phyloP scores from a whole-genome alignment of 2,888 invertebrate species.

The Dexiosoma caninum region DNA sequence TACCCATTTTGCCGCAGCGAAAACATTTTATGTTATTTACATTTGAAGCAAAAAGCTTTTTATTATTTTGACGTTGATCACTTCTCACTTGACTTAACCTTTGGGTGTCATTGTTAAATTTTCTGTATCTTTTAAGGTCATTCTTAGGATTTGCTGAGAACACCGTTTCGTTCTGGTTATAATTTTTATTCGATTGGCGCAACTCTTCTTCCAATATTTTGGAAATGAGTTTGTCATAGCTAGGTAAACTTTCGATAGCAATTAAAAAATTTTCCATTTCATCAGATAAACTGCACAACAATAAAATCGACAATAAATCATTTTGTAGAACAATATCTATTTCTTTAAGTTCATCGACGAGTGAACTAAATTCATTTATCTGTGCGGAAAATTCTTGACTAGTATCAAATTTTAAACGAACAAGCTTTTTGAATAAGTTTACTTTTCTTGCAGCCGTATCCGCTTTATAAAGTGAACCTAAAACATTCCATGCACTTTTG shows the following conservation, averaged over 20 bases:
- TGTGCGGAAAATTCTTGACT: no score
- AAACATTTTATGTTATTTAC: conserved; percentile 28
- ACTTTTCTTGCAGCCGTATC: no score
- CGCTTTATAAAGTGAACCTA: no score
- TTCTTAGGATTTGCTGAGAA: not conserved
- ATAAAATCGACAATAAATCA: no score
- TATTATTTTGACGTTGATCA: not conserved
- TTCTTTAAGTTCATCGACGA: no score
- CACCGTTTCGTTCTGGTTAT: not conserved
- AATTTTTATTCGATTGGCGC: not conserved
- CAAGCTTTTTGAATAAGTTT: no score
- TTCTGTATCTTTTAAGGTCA: not conserved
- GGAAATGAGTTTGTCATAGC: not conserved
- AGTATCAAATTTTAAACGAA: no score
- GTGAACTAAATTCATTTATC: no score
- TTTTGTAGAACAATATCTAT: no score
- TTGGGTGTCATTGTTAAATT: not conserved
- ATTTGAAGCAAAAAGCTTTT: not conserved
- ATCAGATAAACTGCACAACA: no score
- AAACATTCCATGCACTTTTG: not conserved
- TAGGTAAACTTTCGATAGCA: no score
- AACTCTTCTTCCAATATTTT: not conserved
- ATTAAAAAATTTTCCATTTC: no score
- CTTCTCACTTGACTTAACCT: not conserved
- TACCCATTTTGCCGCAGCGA: conserved; percentile 16